Evolutionary conservation across 2,888 invertebrate species (phyloP).

Genomic region (Catotricha subobsoleta): DNA sequence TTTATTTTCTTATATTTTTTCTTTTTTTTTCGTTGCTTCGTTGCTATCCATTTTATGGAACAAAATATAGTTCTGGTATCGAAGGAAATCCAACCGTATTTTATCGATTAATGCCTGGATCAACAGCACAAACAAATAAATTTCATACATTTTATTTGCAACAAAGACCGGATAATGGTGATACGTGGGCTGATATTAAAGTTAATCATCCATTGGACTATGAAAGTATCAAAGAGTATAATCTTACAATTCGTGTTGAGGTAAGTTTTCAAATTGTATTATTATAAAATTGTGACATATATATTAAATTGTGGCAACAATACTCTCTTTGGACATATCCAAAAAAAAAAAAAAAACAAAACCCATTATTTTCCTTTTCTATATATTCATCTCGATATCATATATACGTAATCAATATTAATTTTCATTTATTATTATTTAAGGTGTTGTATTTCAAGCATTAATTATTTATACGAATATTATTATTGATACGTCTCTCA

Average conservation of each 20-base stretch:
- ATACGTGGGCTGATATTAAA: conserved; percentile 91
- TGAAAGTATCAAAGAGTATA: conserved; percentile 88
- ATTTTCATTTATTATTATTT: too few relatives aligned
- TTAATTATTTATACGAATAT: too few relatives aligned
- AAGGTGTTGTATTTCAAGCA: too few relatives aligned
- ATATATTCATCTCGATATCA: too few relatives aligned
- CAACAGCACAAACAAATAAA: conserved; percentile 91
- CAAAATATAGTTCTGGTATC: conserved; percentile 66
- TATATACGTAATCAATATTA: too few relatives aligned
- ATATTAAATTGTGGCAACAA: too few relatives aligned
- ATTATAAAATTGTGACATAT: too few relatives aligned
- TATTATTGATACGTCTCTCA: too few relatives aligned
- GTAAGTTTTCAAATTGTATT: conserved; percentile 39
- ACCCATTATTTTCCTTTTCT: too few relatives aligned
- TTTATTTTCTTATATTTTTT: not conserved
- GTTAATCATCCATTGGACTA: conserved; percentile 91
- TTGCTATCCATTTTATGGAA: not conserved
- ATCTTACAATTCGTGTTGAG: conserved; percentile 89
- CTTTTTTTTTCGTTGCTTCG: not conserved
- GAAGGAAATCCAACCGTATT: conserved; percentile 92
- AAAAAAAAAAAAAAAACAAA: too few relatives aligned
- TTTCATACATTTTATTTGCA: conserved; percentile 89
- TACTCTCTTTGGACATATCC: too few relatives aligned
- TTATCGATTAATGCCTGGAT: conserved; percentile 88
- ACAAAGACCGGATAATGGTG: conserved; percentile 80